Base-by-base conservation (phyloP, 1,140 invertebrate species). In the Trichonephila inaurata region DNA sequence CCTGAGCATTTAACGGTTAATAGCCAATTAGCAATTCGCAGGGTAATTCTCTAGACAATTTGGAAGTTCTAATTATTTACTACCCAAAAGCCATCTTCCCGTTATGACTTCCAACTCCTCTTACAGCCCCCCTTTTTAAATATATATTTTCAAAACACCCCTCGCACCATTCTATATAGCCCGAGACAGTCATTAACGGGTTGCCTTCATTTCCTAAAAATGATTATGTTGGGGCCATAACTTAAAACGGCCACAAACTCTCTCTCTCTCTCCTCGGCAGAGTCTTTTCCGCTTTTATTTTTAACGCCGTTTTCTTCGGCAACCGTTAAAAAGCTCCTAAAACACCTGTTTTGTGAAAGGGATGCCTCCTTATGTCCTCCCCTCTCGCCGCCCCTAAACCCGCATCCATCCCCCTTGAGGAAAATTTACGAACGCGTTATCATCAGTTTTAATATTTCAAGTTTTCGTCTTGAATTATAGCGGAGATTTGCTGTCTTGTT, bases 401-500 rank as follows among this genome's bases (percentile, higher is more conserved):
- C 40, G 24, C 33, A 40, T 51, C 24, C n/a, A 44, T 83, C 62
- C 88, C 89, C 89, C 89, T 91, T 91, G 77, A 82, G 89, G 60
- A 91, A 91, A 91, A 91, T 91, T 91, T 91, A 91, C 89, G 89
- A 33, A 62, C 58, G 51, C 77, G 72, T 82, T 91, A 91, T 91
- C 89, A 91, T 91, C 89, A 91, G 89, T 91, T 91, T 91, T 91
- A 91, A 91, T 91, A 91, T 91, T 91, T 91, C 89, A 91, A 83
- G 89, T 91, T 91, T 91, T 82, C 72, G 51, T 60, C 89, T 62
- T 91, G 89, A 91, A 64, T 91, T 91, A 91, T 91, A 28, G 77
- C 89, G 14, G 62, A 89, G 64, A 89, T 89, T 89, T 89, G 12
- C 21, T 62, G n/a, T 10, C 51, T 51, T 51, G 51, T 51, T 51